Base-by-base conservation (phyloP, 2,113 vertebrate genomes). In the Anhinga anhinga region DNA sequence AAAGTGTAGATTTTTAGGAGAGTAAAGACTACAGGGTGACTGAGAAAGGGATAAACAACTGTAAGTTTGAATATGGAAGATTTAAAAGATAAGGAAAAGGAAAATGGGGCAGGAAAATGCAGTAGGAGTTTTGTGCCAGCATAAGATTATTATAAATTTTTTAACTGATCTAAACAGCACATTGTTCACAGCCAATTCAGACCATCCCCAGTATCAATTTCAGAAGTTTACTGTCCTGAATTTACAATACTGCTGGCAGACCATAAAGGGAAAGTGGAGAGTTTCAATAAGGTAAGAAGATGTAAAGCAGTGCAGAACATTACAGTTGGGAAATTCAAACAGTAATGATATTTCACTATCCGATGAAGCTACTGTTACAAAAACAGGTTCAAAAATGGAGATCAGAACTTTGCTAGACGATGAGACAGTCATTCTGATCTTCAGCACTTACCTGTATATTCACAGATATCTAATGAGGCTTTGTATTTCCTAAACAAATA, bases 391-490 rank as follows among this genome's bases (percentile, higher is more conserved):
- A 78, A 89, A 92, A 89, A 56, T 11, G 53, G 78, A 97, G 96
- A 98, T 97, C 95, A 97, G 97, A 98, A 96, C 79, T 96, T 87
- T 58, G 44, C 29, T 94, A 76, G 88, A 82, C 90, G 93, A 91
- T 38, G 32, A 94, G 53, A 92, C 69, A 88, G 71, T 27, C 62
- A 89, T 98, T 97, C 94, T 96, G 97, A 97, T 97, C 95, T 92
- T 82, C 92, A 84, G 81, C 88, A 98, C 97, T 98, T 98, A 98
- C 97, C 96, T 98, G 97, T 16, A 59, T 42, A 89, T 67, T 95
- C 91, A 95, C 50, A 97, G 87, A 52, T 96, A 97, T 62, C 53
- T 95, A 97, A 91, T 69, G 55, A 96, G 91, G 71, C 55, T 95
- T 90, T 90, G 70, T n/a, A 78, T 89, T 90, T 95, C 85, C 96